Percentiles rank a stretch among this genome's conserved stretches.
These are phyloP conservation scores for Haliaeetus leucogaster DNA, from an alignment of 2,113 vertebrate species.

Conservation along the genomic window DNA sequence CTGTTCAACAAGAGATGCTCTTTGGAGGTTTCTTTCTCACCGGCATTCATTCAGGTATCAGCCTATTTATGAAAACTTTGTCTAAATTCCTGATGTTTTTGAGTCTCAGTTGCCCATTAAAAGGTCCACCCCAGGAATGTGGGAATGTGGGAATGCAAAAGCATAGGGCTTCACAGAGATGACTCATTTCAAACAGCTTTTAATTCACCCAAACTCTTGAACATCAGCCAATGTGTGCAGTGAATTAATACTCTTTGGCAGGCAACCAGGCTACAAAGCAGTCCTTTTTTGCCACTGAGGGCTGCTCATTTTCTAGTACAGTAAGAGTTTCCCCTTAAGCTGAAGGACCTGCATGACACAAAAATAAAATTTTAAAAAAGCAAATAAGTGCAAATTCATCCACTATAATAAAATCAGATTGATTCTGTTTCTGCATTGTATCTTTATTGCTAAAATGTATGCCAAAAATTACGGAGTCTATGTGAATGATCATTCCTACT, in stretches of 20 bases:
- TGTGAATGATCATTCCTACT: not conserved
- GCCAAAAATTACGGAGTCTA: not conserved
- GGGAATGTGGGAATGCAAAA: not conserved
- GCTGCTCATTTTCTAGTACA: not conserved
- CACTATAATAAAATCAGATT: not conserved
- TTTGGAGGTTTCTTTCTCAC: not conserved
- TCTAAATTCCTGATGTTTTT: not conserved
- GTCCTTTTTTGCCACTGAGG: not conserved
- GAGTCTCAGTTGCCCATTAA: not conserved
- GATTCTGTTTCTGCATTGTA: not conserved
- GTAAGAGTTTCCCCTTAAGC: not conserved
- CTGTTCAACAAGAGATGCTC: not conserved
- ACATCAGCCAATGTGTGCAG: fast-evolving
- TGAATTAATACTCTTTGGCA: not conserved
- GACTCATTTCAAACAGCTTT: not conserved
- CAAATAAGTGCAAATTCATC: not conserved
- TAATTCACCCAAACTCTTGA: not conserved
- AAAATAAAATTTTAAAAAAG: not conserved
- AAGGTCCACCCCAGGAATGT: fast-evolving
- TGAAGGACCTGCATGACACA: not conserved
- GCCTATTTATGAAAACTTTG: not conserved
- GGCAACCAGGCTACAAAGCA: not conserved
- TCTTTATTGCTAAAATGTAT: not conserved
- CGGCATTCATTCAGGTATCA: not conserved
- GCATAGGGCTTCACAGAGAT: not conserved